phyloP scores from a whole-genome alignment of 1,140 invertebrate genomes.

The Drosophila baimaii region DNA sequence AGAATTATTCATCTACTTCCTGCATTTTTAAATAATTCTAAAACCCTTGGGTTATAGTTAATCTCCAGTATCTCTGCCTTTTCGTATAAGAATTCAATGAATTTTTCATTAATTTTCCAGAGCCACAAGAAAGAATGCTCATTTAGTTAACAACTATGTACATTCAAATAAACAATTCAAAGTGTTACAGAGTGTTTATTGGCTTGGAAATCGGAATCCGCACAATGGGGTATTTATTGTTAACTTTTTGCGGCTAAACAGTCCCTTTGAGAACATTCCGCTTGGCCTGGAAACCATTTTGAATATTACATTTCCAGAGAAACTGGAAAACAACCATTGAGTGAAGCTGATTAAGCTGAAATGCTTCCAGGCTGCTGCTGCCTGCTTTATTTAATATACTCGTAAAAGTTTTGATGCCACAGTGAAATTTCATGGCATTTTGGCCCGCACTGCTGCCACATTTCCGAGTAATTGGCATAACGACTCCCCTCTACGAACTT shows the following conservation, averaged over 20 bases:
- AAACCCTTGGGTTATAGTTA: not conserved
- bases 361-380: constrained; percentile 23
- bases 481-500: constrained; percentile 37
- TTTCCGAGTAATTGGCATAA: constrained; percentile 45
- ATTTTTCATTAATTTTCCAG: constrained; percentile 11
- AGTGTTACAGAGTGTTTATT: constrained; percentile 30
- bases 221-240: constrained; percentile 25
- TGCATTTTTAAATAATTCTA: not conserved
- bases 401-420: constrained; percentile 52
- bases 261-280: constrained; percentile 6
- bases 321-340: not conserved
- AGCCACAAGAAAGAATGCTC: not conserved
- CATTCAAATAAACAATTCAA: not conserved
- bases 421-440: constrained; percentile 40
- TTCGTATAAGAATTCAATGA: not conserved
- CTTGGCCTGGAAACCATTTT: constrained; percentile 21
- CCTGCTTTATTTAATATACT: constrained; percentile 50
- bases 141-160: not conserved
- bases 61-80: too few relatives aligned
- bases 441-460: constrained; percentile 1
- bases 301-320: constrained; percentile 21
- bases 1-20: not conserved
- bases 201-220: constrained; percentile 18
- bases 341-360: constrained; percentile 20
- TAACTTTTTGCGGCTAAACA: constrained; percentile 9